phyloP scores from a whole-genome alignment of 2,113 vertebrate species.

The Polypterus bichir region DNA sequence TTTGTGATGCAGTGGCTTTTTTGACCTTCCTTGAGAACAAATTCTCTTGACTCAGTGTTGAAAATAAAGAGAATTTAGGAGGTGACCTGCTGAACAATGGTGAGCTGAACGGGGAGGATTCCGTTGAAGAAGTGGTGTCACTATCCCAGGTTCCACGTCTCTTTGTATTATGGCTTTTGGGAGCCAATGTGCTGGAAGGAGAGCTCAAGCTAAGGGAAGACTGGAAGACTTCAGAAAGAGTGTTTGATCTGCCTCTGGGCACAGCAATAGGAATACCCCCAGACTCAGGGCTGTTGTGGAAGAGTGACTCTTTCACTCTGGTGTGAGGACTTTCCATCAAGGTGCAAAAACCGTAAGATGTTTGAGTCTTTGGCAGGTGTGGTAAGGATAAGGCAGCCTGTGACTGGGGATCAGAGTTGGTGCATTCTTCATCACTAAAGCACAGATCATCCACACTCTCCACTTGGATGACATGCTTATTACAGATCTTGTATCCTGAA shows the following conservation, averaged over 20 bases:
- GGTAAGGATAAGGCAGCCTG: constrained; percentile 76
- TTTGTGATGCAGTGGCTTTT: constrained; percentile 48
- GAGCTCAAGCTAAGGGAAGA: constrained; percentile 51
- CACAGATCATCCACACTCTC: constrained; percentile 58
- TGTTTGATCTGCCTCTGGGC: constrained; percentile 50
- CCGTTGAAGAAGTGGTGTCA: constrained; percentile 61
- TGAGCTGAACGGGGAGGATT: constrained; percentile 67
- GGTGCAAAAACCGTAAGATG: constrained; percentile 72
- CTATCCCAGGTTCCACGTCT: constrained; percentile 59
- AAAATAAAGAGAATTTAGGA: constrained; percentile 46
- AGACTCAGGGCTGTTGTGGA: constrained; percentile 51
- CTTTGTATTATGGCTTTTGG: constrained; percentile 33
- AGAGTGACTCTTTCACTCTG: constrained; percentile 76
- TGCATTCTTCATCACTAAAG: constrained; percentile 56
- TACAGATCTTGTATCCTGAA: constrained; percentile 20
- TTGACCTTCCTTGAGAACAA: constrained; percentile 47
- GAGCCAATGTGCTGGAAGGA: constrained; percentile 38
- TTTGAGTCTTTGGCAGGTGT: constrained; percentile 65
- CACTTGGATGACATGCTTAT: constrained; percentile 66
- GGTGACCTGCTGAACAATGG: constrained; percentile 52
- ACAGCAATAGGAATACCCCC: constrained; percentile 35
- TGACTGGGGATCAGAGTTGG: constrained; percentile 70
- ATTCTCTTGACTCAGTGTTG: constrained; percentile 59
- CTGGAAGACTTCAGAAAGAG: constrained; percentile 33
- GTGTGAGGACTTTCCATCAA: constrained; percentile 79